These are phyloP conservation scores for Ammodytes dubius DNA, from an alignment of 2,113 vertebrate species.

Conservation along the genomic window DNA sequence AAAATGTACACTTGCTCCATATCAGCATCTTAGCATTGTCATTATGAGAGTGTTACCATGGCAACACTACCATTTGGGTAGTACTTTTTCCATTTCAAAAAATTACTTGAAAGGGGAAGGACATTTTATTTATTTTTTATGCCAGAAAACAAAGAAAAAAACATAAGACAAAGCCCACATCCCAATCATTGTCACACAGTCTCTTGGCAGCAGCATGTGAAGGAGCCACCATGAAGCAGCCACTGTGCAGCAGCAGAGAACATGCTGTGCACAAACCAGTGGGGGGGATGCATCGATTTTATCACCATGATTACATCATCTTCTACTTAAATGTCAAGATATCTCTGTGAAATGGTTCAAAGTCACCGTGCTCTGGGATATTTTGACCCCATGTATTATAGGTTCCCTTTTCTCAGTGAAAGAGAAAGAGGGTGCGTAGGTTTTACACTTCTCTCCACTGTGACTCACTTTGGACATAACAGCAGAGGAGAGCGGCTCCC, in stretches of 20 bases:
- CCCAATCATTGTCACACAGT: not conserved
- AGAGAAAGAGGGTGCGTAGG: not conserved
- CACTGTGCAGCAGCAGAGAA: slow-evolving; percentile 27
- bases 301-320: slow-evolving; percentile 43
- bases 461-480: slow-evolving; percentile 8
- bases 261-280: slow-evolving; percentile 6
- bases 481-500: not conserved
- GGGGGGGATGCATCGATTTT: slow-evolving; percentile 19
- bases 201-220: not conserved
- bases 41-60: not conserved
- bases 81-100: not conserved
- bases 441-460: not conserved
- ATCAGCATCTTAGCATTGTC: not conserved
- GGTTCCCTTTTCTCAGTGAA: not conserved
- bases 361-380: slow-evolving; percentile 43
- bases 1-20: not conserved
- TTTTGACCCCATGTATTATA: slow-evolving; percentile 19
- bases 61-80: not conserved
- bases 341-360: slow-evolving; percentile 29
- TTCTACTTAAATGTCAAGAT: slow-evolving; percentile 64
- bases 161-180: not conserved
- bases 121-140: not conserved
- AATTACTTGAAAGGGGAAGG: not conserved
- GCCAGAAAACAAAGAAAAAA: not conserved
- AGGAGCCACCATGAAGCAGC: slow-evolving; percentile 8